A percentile compares a stretch with the other conserved stretches of the same genome.
Conservation (phyloP, 1,140 invertebrate species). For the Heterodera carotae region DNA sequence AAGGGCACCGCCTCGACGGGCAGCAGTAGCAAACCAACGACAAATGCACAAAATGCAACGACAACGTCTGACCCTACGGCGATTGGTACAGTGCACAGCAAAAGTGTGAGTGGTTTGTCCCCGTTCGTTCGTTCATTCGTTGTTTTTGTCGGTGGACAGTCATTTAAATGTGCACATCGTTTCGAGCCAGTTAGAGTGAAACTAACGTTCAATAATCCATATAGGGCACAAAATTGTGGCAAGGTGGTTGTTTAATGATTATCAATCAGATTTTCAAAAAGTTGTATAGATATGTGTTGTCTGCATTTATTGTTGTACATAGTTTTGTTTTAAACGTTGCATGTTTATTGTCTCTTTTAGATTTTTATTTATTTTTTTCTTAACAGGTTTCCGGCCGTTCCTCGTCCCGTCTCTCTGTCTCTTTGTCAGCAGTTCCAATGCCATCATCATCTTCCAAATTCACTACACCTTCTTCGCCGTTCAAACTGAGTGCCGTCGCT, state of each 20-base stretch:
- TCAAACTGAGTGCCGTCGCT: not conserved
- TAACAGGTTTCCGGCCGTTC: not conserved
- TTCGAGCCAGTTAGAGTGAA: no score
- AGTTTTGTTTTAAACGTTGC: not conserved
- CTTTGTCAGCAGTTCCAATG: not conserved
- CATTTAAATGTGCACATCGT: no score
- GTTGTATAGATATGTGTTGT: not conserved
- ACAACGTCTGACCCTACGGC: not conserved
- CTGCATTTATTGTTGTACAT: not conserved
- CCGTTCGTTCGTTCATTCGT: not conserved
- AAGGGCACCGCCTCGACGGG: conserved; percentile 19
- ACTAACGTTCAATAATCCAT: no score
- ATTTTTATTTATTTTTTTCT: not conserved
- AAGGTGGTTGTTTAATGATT: no score
- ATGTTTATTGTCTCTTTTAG: not conserved
- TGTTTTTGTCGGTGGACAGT: no score
- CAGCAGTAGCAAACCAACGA: not conserved
- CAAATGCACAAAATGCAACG: not conserved
- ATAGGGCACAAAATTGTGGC: no score
- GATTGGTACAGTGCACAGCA: conserved; percentile 8
- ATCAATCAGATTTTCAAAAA: no score
- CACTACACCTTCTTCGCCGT: not conserved
- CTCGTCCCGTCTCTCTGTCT: not conserved
- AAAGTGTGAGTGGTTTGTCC: conserved; percentile 16
- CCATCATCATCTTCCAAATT: not conserved